These are phyloP conservation scores for Thunnus maccoyii DNA, from an alignment of 2,113 vertebrate species.

Conservation along the genomic window DNA sequence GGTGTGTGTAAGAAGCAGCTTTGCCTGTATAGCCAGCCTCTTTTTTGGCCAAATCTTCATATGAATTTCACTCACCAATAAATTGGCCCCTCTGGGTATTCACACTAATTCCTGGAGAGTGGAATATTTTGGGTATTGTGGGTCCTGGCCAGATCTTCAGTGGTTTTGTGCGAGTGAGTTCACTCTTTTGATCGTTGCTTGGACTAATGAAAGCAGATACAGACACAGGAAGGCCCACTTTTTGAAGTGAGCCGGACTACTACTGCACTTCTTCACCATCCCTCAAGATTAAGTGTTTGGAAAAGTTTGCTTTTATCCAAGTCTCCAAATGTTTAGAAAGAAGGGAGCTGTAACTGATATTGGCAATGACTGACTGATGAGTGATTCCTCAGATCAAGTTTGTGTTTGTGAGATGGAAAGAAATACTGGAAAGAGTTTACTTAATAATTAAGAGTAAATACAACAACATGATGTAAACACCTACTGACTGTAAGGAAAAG, in stretches of 20 bases:
- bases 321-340: slow-evolving; percentile 20
- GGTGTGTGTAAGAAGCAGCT: slow-evolving; percentile 51
- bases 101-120: slow-evolving; percentile 75
- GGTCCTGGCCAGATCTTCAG: slow-evolving; percentile 61
- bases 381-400: slow-evolving; percentile 2
- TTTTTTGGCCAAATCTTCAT: slow-evolving; percentile 73
- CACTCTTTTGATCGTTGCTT: slow-evolving; percentile 74
- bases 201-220: slow-evolving; percentile 74
- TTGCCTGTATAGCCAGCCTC: slow-evolving; percentile 8
- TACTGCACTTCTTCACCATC: background rate
- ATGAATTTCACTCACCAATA: slow-evolving; percentile 81
- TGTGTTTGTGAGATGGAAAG: background rate
- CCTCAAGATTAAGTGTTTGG: slow-evolving; percentile 1
- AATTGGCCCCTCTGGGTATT: slow-evolving; percentile 85
- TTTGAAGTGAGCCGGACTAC: slow-evolving; percentile 42
- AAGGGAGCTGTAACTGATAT: background rate
- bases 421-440: too few species aligned
- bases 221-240: slow-evolving; percentile 33
- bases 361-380: background rate
- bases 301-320: slow-evolving; percentile 33
- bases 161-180: slow-evolving; percentile 70
- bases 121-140: slow-evolving; percentile 61
- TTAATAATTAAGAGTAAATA: background rate
- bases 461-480: background rate
- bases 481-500: background rate